phyloP scores from a whole-genome alignment of 2,113 vertebrate genomes.

The Phocoena phocoena region DNA sequence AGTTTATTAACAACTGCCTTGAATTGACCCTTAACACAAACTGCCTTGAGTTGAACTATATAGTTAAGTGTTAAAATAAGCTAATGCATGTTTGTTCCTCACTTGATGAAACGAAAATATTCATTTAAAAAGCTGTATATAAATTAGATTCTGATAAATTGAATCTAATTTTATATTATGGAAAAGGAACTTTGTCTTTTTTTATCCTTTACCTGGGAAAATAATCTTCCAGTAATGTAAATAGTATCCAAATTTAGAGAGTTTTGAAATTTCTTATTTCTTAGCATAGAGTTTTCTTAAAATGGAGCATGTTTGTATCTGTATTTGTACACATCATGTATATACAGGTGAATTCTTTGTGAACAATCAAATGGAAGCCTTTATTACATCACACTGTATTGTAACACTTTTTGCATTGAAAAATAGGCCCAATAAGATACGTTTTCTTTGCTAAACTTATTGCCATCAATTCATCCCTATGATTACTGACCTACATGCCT shows the following conservation, averaged over 20 bases:
- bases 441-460: constrained; percentile 15
- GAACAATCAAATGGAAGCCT: not conserved
- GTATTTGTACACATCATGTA: not conserved
- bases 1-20: not conserved
- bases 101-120: not conserved
- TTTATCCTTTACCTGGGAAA: not conserved
- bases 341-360: not conserved
- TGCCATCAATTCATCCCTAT: not conserved
- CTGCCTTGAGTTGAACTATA: not conserved
- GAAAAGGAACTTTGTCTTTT: not conserved
- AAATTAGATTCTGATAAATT: not conserved
- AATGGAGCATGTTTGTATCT: not conserved
- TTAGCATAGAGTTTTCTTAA: not conserved
- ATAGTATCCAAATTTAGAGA: not conserved
- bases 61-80: not conserved
- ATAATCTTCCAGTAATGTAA: not conserved
- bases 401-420: not conserved
- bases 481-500: not conserved
- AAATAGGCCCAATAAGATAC: not conserved
- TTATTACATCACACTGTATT: not conserved
- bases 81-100: not conserved
- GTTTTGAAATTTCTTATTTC: not conserved
- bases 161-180: not conserved
- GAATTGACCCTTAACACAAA: not conserved
- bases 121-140: not conserved